phyloP scores from a whole-genome alignment of 2,797 vertebrate genomes.

The Smutsia gigantea region DNA sequence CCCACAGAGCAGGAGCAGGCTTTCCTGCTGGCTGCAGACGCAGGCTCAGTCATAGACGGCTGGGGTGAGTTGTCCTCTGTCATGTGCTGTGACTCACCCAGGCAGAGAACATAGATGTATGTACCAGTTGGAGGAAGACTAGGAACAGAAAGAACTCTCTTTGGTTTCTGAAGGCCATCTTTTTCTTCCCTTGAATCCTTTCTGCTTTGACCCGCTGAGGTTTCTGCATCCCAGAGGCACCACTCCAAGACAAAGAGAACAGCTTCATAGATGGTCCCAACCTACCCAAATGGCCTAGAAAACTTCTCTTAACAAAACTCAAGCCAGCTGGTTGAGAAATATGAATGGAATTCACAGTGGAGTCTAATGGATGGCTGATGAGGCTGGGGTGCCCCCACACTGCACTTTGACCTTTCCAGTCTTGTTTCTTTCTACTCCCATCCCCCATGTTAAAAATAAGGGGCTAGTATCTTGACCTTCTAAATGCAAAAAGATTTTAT shows the following conservation, averaged over 20 bases:
- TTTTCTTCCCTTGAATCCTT: not conserved
- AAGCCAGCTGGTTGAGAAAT: not conserved
- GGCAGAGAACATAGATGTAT: not conserved
- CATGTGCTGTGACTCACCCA: not conserved
- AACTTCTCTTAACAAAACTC: not conserved
- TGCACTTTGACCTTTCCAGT: not conserved
- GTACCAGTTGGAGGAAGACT: rapidly evolving
- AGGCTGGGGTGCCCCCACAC: not conserved
- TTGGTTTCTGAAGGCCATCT: not conserved
- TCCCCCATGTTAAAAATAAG: slow-evolving; percentile 23
- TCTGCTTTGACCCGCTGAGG: not conserved
- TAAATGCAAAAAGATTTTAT: slow-evolving; percentile 75
- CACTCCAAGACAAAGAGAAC: not conserved
- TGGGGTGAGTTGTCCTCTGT: not conserved
- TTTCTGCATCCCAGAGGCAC: not conserved
- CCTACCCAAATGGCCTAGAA: not conserved
- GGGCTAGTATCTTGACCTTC: slow-evolving; percentile 64
- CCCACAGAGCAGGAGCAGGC: not conserved
- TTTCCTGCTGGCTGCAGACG: not conserved
- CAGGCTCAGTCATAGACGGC: not conserved
- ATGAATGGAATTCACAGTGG: not conserved
- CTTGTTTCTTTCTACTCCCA: not conserved
- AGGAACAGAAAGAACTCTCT: not conserved
- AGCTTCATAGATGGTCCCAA: not conserved
- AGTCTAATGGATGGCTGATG: not conserved